Percentiles rank a stretch among this genome's conserved stretches.
phyloP scores from a whole-genome alignment of 2,888 invertebrate species.

The Tachystola acroxantha region DNA sequence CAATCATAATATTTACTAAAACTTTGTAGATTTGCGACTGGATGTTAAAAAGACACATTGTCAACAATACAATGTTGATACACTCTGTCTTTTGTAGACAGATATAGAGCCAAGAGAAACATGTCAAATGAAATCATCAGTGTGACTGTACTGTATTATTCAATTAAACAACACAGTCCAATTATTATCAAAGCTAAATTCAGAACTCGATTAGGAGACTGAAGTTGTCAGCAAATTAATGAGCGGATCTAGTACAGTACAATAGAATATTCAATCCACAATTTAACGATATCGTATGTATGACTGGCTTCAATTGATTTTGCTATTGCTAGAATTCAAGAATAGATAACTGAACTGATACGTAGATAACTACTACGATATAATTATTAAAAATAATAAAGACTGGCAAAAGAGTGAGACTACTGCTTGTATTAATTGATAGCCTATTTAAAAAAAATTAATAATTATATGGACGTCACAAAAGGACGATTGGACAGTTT shows the following conservation, averaged over 20 bases:
- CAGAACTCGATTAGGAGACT: neutral
- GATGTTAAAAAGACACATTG: neutral
- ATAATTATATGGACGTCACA: no score
- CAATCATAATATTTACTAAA: neutral
- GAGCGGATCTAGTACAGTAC: neutral
- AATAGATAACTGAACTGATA: no score
- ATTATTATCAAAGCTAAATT: neutral
- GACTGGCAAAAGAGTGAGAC: no score
- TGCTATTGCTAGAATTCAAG: no score
- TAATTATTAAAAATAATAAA: no score
- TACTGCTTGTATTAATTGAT: no score
- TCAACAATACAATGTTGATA: neutral
- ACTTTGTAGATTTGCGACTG: neutral
- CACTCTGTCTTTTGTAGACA: neutral
- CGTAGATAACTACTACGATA: no score
- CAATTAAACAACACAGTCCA: neutral
- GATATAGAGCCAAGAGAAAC: neutral
- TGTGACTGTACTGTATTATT: neutral
- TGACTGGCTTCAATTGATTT: no score
- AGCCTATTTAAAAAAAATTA: no score
- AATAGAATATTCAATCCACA: no score
- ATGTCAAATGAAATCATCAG: neutral
- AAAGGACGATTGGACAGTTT: no score
- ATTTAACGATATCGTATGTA: no score
- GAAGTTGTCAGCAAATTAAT: neutral